Percentiles rank a stretch among this genome's conserved stretches.
Conservation (phyloP, 2,113 vertebrate species). For the Nanorana parkeri region DNA sequence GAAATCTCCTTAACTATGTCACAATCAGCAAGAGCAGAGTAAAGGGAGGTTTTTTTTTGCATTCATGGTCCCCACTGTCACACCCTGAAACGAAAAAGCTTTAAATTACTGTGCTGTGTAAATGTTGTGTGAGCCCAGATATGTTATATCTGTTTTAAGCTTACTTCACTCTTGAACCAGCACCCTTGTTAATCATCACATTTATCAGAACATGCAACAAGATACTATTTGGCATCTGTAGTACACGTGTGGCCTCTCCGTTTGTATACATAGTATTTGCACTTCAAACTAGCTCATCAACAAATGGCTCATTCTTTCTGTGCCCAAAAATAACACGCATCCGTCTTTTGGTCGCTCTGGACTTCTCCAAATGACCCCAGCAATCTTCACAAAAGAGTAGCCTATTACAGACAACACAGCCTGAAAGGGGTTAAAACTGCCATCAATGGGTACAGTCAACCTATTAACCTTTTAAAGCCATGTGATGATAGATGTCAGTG, state of each 20-base stretch:
- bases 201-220: background rate
- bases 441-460: conserved; percentile 18
- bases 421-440: conserved; percentile 22
- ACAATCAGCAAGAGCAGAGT: too few relatives aligned
- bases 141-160: too few relatives aligned
- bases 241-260: conserved; percentile 20
- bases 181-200: too few relatives aligned
- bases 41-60: too few relatives aligned
- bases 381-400: conserved; percentile 8
- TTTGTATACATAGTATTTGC: conserved; percentile 12
- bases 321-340: conserved; percentile 20
- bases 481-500: conserved; percentile 46
- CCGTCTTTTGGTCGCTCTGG: background rate
- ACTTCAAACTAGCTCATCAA: conserved; percentile 31
- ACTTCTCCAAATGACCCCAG: conserved; percentile 28
- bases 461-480: conserved; percentile 21
- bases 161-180: too few relatives aligned
- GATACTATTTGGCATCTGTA: conserved; percentile 5
- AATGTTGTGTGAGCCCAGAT: too few relatives aligned
- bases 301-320: conserved; percentile 14
- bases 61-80: too few relatives aligned
- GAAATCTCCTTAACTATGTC: too few relatives aligned
- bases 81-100: too few relatives aligned
- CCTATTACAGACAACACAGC: background rate
- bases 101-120: too few relatives aligned